Evolutionary conservation across 2,888 invertebrate genomes (phyloP).

Genomic region (Acrobasis suavella): DNA sequence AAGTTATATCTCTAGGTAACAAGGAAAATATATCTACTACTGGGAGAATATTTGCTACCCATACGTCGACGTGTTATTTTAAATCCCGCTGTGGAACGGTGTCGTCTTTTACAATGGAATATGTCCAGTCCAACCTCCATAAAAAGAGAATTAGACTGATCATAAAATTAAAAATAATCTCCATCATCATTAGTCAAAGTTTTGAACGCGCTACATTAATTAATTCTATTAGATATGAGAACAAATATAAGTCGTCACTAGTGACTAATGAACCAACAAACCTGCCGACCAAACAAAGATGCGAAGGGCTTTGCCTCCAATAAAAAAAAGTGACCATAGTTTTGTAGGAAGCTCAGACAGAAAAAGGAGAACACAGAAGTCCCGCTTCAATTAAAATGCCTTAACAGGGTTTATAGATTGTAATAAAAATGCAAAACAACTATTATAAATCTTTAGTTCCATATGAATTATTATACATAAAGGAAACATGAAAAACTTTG

Average conservation of each 20-base stretch:
- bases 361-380: neutral
- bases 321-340: neutral
- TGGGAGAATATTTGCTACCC: neutral
- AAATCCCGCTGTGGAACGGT: no score
- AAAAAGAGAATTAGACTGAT: neutral
- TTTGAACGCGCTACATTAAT: constrained; percentile 2
- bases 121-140: no score
- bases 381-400: neutral
- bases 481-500: no score
- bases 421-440: no score
- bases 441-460: no score
- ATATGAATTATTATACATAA: no score
- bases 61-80: no score
- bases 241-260: neutral
- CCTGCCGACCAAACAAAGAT: constrained; percentile 1
- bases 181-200: constrained; percentile 5
- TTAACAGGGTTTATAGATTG: no score
- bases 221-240: constrained; percentile 18
- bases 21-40: neutral
- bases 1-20: constrained; percentile 1
- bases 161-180: constrained; percentile 11
- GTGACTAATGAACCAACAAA: constrained; percentile 11
- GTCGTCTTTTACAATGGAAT: no score
- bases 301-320: neutral
- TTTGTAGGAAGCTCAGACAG: neutral